Conservation (phyloP, 2,113 vertebrate species). For the Isichthys henryi region DNA sequence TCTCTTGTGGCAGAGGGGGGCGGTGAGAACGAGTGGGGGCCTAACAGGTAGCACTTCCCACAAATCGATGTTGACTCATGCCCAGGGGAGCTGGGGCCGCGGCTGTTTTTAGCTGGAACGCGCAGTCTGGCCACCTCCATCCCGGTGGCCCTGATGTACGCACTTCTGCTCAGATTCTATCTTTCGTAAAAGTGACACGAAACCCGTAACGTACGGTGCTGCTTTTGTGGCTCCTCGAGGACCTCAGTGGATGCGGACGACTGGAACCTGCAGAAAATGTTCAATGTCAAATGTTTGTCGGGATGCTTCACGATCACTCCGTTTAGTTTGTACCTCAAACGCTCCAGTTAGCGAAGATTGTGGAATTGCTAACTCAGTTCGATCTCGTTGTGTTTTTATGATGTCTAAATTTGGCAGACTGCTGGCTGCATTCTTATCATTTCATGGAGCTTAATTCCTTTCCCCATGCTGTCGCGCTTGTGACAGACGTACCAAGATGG, state of each 20-base stretch:
- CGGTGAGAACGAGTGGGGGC: neutral
- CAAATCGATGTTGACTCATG: constrained; percentile 12
- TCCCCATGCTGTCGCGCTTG: neutral
- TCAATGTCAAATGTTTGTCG: neutral
- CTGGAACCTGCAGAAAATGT: neutral
- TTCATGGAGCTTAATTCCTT: neutral
- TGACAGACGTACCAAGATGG: constrained; percentile 62
- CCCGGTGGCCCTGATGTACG: neutral
- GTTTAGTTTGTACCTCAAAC: neutral
- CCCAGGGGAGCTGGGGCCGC: neutral
- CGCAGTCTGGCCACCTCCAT: neutral
- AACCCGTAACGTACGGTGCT: neutral
- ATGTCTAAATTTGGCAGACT: neutral
- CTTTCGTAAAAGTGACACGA: neutral
- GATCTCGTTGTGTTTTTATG: neutral
- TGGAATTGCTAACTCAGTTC: neutral
- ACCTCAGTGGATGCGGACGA: neutral
- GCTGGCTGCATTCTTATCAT: neutral
- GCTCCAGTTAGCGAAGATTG: neutral
- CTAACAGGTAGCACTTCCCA: constrained; percentile 1
- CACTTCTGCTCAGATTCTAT: neutral
- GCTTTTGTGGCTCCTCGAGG: neutral
- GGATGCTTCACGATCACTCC: neutral
- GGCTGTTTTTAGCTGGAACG: neutral
- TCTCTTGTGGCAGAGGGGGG: neutral